Conservation (phyloP, 2,113 vertebrate species). For the Cyanistes caeruleus region DNA sequence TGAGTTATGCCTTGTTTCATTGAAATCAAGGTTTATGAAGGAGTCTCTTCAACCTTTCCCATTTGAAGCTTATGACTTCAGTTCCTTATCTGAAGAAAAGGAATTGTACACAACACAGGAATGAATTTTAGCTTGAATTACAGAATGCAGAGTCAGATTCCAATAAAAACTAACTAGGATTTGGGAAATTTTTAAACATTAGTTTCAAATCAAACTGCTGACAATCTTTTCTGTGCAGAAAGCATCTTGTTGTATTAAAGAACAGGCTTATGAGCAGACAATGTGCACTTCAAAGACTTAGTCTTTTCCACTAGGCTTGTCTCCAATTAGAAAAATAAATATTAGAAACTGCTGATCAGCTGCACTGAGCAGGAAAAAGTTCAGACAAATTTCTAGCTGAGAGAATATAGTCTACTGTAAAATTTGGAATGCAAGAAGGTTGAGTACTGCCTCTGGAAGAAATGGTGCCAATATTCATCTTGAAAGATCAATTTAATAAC, state of each 20-base stretch:
- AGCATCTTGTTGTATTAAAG: background rate
- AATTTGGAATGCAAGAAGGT: background rate
- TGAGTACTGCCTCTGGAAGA: background rate
- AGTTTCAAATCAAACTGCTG: slow-evolving; percentile 26
- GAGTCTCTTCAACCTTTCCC: background rate
- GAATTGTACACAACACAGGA: background rate
- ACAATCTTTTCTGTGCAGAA: background rate
- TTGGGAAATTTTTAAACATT: slow-evolving; percentile 26
- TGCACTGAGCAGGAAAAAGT: background rate
- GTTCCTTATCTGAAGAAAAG: background rate
- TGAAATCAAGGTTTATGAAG: slow-evolving; percentile 9
- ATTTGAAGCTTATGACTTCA: background rate
- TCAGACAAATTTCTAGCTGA: background rate
- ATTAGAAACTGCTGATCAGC: background rate
- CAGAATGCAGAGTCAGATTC: background rate
- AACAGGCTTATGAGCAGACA: background rate
- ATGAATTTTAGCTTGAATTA: slow-evolving; percentile 10
- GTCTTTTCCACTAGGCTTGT: background rate
- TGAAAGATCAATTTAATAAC: background rate
- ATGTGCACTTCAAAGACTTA: background rate
- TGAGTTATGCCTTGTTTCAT: background rate
- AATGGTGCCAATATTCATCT: background rate
- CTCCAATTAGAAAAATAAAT: slow-evolving; percentile 23
- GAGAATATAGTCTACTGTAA: background rate
- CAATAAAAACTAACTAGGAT: background rate